phyloP scores from a whole-genome alignment of 2,888 invertebrate genomes.

The Eurois occulta region DNA sequence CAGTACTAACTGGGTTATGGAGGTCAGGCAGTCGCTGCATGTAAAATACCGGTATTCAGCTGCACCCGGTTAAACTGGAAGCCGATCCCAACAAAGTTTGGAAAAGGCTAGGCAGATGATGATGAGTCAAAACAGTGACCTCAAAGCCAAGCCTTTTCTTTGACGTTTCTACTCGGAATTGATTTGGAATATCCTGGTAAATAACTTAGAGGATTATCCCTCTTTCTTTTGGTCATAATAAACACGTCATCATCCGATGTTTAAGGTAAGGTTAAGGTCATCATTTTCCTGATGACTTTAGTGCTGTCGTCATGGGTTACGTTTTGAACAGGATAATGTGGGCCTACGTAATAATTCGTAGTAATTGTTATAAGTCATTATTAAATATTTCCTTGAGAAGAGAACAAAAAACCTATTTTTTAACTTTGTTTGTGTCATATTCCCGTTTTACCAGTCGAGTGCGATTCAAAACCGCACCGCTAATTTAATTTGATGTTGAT shows the following conservation, averaged over 20 bases:
- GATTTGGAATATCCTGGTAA: not conserved
- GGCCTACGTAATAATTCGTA: not conserved
- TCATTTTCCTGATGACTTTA: slow-evolving; percentile 31
- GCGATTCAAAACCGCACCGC: not conserved
- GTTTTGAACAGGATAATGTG: slow-evolving; percentile 23
- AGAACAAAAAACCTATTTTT: not conserved
- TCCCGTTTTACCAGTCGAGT: not conserved
- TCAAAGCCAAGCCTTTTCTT: not conserved
- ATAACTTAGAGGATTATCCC: slow-evolving; percentile 2
- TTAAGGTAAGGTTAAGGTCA: slow-evolving; percentile 16
- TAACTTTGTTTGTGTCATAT: not conserved
- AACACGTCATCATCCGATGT: slow-evolving; percentile 14
- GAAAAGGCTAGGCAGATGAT: no score
- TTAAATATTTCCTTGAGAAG: not conserved
- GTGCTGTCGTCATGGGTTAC: slow-evolving; percentile 14
- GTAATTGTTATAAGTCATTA: not conserved
- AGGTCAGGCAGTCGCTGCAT: no score
- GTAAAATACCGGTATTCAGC: no score
- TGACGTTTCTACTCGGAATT: slow-evolving; percentile 17
- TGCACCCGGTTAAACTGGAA: no score
- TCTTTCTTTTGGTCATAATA: slow-evolving; percentile 4
- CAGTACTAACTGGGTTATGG: no score
- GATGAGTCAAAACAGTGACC: not conserved
- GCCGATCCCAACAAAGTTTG: no score
- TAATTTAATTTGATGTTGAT: not conserved